Percentiles rank a stretch among this genome's conserved stretches.
Evolutionary conservation across 2,113 vertebrate species (phyloP).

Genomic region (Lampris incognitus): DNA sequence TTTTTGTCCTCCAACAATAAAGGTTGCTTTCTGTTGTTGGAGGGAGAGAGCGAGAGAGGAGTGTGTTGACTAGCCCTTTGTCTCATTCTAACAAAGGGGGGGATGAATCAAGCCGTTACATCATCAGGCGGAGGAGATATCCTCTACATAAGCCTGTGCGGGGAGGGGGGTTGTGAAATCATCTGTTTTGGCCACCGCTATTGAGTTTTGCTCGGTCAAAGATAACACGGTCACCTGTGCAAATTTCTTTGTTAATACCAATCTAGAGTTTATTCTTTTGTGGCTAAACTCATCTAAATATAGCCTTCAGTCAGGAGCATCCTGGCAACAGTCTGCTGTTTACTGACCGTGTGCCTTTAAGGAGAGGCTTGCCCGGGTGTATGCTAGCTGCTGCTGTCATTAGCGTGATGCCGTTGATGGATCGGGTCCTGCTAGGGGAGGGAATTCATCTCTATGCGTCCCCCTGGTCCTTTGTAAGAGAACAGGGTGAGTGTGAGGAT

Average conservation of each 20-base stretch:
- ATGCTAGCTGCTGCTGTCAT: conserved; percentile 3
- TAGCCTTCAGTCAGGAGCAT: neutral
- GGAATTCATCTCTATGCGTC: conserved; percentile 44
- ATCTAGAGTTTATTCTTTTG: neutral
- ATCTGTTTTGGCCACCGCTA: conserved; percentile 7
- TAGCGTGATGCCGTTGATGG: conserved; percentile 53
- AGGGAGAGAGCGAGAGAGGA: conserved; percentile 9
- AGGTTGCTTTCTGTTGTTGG: neutral
- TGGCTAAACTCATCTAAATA: neutral
- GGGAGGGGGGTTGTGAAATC: conserved; percentile 47
- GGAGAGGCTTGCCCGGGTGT: conserved; percentile 11
- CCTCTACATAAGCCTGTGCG: conserved; percentile 55
- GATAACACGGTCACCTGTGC: neutral
- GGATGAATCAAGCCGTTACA: conserved; percentile 60
- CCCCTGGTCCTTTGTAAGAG: conserved; percentile 44
- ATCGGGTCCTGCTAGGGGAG: conserved; percentile 53
- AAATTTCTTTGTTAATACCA: neutral
- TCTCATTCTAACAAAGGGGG: conserved; percentile 56
- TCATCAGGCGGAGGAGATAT: conserved; percentile 51
- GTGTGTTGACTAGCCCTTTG: conserved; percentile 59
- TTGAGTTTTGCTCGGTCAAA: conserved; percentile 21
- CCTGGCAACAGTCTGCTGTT: neutral
- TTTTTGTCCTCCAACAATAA: conserved; percentile 12
- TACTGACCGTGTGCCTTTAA: conserved; percentile 33
- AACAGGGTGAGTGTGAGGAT: conserved; percentile 25